These are phyloP conservation scores for Protobothrops mucrosquamatus DNA, from an alignment of 2,113 vertebrate genomes.

Conservation along the genomic window DNA sequence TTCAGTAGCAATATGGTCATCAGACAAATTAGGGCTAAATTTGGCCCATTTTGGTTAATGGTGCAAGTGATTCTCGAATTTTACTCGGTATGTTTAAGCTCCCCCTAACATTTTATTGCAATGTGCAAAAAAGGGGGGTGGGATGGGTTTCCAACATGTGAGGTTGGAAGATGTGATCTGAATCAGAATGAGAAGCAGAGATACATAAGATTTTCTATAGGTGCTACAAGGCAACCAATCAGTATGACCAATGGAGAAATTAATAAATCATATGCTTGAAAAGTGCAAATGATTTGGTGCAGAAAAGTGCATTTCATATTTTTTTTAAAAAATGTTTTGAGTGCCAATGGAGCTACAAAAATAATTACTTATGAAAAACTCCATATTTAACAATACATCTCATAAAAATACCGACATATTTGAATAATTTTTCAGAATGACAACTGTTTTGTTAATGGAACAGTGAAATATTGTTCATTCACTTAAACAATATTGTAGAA, in stretches of 20 bases:
- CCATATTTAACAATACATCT: slow-evolving; percentile 27
- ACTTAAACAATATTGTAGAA: slow-evolving; percentile 75
- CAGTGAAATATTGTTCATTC: slow-evolving; percentile 73
- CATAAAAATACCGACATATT: slow-evolving; percentile 61
- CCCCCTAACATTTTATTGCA: not conserved
- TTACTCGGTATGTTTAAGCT: not conserved
- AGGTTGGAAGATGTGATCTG: not conserved
- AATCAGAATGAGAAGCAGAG: not conserved
- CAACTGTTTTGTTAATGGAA: slow-evolving; percentile 67
- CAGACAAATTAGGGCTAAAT: not conserved
- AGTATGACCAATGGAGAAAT: not conserved
- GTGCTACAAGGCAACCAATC: not conserved
- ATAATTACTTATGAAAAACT: slow-evolving; percentile 10
- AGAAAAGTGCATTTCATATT: not conserved
- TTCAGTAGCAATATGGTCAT: not conserved
- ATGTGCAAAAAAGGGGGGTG: not conserved
- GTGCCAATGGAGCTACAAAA: slow-evolving; percentile 14
- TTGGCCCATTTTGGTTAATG: not conserved
- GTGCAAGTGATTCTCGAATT: not conserved
- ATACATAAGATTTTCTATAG: not conserved
- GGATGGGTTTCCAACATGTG: not conserved
- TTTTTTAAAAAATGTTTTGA: slow-evolving; percentile 6
- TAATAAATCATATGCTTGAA: not conserved
- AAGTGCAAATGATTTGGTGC: not conserved
- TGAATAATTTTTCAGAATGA: slow-evolving; percentile 69